These are phyloP conservation scores for Diabrotica virgifera DNA, from an alignment of 1,140 invertebrate genomes.

Conservation along the genomic window DNA sequence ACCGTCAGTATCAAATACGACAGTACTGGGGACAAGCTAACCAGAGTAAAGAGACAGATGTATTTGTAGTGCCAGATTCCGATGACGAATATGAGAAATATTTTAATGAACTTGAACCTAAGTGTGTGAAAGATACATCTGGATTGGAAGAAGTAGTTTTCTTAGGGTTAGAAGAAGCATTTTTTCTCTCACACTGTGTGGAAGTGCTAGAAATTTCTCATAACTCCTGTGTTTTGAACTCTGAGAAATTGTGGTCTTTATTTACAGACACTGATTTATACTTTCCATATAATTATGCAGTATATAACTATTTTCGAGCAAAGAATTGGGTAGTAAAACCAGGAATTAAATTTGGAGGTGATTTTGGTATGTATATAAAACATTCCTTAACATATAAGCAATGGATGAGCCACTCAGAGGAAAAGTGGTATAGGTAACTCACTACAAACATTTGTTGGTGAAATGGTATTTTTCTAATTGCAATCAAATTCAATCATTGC, in stretches of 20 bases:
- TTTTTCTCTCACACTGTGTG: constrained; percentile 73
- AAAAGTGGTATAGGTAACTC: no score
- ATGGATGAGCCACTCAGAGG: no score
- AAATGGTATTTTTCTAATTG: no score
- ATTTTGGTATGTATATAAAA: constrained; percentile 67
- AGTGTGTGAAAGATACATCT: constrained; percentile 57
- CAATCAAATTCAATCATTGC: no score
- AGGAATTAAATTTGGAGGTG: constrained; percentile 84
- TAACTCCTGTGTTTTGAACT: constrained; percentile 54
- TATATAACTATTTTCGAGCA: constrained; percentile 82
- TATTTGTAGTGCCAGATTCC: constrained; percentile 56
- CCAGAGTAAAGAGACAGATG: constrained; percentile 14
- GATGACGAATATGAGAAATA: constrained; percentile 65
- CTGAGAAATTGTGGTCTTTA: constrained; percentile 60
- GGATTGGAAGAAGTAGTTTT: constrained; percentile 61
- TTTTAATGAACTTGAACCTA: constrained; percentile 59
- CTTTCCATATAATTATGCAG: constrained; percentile 75
- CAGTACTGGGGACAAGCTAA: constrained; percentile 32
- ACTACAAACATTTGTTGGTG: no score
- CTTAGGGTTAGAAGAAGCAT: constrained; percentile 73
- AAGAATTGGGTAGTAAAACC: constrained; percentile 89
- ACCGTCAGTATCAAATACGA: constrained; percentile 41
- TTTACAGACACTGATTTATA: constrained; percentile 59
- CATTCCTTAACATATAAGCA: no score
- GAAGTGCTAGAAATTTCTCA: constrained; percentile 68